phyloP scores from a whole-genome alignment of 1,140 invertebrate species.

The Ruditapes philippinarum region DNA sequence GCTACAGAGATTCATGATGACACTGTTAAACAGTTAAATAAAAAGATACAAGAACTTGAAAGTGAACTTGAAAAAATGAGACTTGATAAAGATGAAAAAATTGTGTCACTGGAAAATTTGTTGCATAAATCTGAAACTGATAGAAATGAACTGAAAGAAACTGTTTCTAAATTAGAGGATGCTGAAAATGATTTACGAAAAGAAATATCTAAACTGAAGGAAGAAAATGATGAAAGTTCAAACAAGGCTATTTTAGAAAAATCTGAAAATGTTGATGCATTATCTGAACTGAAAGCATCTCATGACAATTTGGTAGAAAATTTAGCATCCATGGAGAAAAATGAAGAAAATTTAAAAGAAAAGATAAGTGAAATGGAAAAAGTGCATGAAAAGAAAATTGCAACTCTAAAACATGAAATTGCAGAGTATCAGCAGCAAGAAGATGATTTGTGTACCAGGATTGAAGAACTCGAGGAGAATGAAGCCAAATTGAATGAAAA shows the following conservation, averaged over 20 bases:
- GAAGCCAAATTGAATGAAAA: slow-evolving; percentile 76
- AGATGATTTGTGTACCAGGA: slow-evolving; percentile 59
- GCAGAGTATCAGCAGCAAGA: slow-evolving; percentile 71
- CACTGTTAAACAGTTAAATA: slow-evolving; percentile 58
- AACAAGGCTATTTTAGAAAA: slow-evolving; percentile 65
- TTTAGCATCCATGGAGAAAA: slow-evolving; percentile 79
- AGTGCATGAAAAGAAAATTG: slow-evolving; percentile 76
- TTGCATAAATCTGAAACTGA: slow-evolving; percentile 77
- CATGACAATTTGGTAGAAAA: slow-evolving; percentile 79
- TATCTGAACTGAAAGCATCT: slow-evolving; percentile 77
- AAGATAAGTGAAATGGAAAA: slow-evolving; percentile 78
- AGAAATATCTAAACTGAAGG: not conserved
- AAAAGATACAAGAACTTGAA: slow-evolving; percentile 73
- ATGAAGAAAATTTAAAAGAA: slow-evolving; percentile 79
- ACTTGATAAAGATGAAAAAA: slow-evolving; percentile 79
- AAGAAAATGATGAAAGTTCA: not conserved
- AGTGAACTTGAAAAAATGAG: slow-evolving; percentile 72
- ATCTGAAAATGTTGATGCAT: slow-evolving; percentile 77
- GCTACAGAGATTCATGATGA: slow-evolving; percentile 69
- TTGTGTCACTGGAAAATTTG: slow-evolving; percentile 78
- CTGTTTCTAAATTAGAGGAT: slow-evolving; percentile 74
- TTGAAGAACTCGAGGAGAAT: slow-evolving; percentile 73
- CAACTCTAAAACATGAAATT: slow-evolving; percentile 73
- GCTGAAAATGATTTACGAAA: slow-evolving; percentile 45
- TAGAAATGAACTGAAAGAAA: slow-evolving; percentile 76